Percentiles rank a stretch among this genome's conserved stretches.
phyloP scores from a whole-genome alignment of 2,113 vertebrate species.

The Neopipo cinnamomea region DNA sequence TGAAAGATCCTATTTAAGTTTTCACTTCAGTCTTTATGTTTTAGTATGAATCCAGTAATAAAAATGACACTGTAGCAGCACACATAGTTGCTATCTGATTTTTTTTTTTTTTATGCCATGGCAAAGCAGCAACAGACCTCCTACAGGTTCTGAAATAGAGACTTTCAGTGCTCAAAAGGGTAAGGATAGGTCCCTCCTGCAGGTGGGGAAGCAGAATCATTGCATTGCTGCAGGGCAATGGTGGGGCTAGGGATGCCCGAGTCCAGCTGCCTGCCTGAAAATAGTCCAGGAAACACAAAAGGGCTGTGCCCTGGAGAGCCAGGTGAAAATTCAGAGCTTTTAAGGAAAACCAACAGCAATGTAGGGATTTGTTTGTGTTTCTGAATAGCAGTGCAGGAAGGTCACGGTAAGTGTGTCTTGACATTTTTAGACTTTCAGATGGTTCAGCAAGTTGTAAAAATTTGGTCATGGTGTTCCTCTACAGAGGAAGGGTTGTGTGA shows the following conservation, averaged over 20 bases:
- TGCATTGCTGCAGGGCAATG: rapidly evolving
- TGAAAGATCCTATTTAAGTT: not conserved
- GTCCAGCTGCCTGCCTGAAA: not conserved
- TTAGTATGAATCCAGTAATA: not conserved
- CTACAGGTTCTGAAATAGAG: not conserved
- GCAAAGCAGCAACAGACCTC: not conserved
- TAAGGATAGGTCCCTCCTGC: not conserved
- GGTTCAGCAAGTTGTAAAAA: not conserved
- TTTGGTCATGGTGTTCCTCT: not conserved
- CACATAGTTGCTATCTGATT: not conserved
- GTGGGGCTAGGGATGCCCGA: not conserved
- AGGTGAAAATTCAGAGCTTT: not conserved
- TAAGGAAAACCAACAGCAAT: not conserved
- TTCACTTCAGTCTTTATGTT: not conserved
- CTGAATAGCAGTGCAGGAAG: not conserved
- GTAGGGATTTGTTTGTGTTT: not conserved
- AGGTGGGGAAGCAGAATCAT: not conserved
- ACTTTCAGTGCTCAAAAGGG: not conserved
- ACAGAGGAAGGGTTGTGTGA: not conserved
- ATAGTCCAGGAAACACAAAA: not conserved
- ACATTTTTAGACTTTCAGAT: not conserved
- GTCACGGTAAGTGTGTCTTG: not conserved
- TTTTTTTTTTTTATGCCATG: not conserved
- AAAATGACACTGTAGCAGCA: not conserved
- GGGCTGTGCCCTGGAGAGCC: not conserved